Base-by-base conservation (phyloP, 2,797 vertebrate genomes). In the Podarcis siculus region DNA sequence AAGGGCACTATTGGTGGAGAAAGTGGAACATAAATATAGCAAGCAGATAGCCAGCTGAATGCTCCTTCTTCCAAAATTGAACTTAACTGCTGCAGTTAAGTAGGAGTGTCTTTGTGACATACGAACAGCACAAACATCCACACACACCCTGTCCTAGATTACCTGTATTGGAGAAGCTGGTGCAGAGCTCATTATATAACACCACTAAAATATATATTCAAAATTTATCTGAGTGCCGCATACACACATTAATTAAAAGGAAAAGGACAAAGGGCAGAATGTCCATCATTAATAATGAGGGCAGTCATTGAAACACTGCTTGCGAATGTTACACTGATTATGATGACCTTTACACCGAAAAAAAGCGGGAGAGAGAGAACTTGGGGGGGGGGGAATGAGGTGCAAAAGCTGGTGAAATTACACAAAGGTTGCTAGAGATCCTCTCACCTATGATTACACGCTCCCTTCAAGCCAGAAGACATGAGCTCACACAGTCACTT, bases 231-330 rank as follows among this genome's bases (percentile, higher is more conserved):
- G 86, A 82, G 76, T 58, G 55, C 27, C 82, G 86, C 90, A 86
- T 71, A 87, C 66, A 94, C 23, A 32, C 78, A 37, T 17, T 85
- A 73, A 78, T 71, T 85, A 86, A 86, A 92, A 77, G 84, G 79
- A 55, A 0, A 79, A 85, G 45, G 9, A 71, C 45, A 86, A 77
- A 77, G 75, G 58, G 19, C 83, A 81, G 80, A 87, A 80, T 84
- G 91, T 39, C 72, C 85, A 80, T 77, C 91, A 83, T 87, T 25
- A 89, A 87, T 72, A 91, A 90, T 25, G 88, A 93, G 87, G 83
- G 77, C 86, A 83, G 86, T 37, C 87, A 73, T 77, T 37, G 25
- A 91, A 90, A 86, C 91, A 89, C 88, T 86, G 89, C 58, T 91
- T 79, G 87, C 85, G 55, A 1, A 2, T 25, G 1, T 0, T 35